A percentile compares a stretch with the other conserved stretches of the same genome.
These are phyloP conservation scores for Amblyopsis rosae DNA, from an alignment of 2,113 vertebrate species.

Conservation along the genomic window DNA sequence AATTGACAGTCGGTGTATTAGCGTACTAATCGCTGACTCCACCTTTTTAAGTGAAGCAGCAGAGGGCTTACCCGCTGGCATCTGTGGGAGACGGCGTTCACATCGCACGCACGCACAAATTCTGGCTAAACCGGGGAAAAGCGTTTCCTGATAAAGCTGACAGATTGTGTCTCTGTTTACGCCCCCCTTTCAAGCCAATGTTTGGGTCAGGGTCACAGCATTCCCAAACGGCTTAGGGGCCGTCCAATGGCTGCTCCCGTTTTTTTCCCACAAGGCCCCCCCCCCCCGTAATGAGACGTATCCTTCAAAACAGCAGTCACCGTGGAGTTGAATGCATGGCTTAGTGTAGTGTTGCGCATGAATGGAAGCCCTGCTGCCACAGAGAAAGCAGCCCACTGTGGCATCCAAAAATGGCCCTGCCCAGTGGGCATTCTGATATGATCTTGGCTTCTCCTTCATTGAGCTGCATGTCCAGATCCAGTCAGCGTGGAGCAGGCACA, in stretches of 20 bases:
- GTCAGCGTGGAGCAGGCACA: neutral
- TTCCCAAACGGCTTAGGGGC: neutral
- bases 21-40: too few species aligned
- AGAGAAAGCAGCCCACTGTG: neutral
- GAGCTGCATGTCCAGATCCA: neutral
- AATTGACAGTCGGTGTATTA: too few species aligned
- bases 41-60: slow-evolving; percentile 1
- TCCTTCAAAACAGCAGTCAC: too few species aligned
- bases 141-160: slow-evolving; percentile 4
- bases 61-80: slow-evolving; percentile 27
- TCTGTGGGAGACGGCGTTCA: slow-evolving; percentile 30
- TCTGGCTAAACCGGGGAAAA: slow-evolving; percentile 7
- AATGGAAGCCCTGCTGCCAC: neutral
- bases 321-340: too few species aligned
- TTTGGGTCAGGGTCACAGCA: neutral
- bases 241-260: neutral
- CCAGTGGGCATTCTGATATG: neutral
- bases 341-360: too few species aligned
- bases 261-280: neutral
- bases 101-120: slow-evolving; percentile 31
- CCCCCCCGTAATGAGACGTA: too few species aligned
- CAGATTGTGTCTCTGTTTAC: neutral
- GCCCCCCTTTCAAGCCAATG: neutral
- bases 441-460: neutral
- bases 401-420: slow-evolving; percentile 1